phyloP scores from a whole-genome alignment of 2,888 invertebrate species.

The Heliconius ethilla region DNA sequence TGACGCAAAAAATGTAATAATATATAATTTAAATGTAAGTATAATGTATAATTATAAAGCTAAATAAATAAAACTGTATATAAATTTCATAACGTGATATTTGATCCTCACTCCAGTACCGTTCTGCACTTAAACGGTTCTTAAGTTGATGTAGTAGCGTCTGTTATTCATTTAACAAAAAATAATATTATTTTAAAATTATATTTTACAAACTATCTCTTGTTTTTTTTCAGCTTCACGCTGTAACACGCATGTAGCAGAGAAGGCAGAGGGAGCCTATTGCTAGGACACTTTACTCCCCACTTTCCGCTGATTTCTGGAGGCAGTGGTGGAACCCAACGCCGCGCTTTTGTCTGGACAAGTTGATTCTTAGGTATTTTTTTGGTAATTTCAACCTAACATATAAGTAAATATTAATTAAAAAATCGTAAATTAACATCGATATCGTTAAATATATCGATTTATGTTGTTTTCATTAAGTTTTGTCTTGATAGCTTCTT shows the following conservation, averaged over 20 bases:
- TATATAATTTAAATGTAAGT: too few relatives aligned
- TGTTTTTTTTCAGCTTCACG: too few relatives aligned
- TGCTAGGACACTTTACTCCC: too few relatives aligned
- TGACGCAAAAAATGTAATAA: too few relatives aligned
- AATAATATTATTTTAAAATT: too few relatives aligned
- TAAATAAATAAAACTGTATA: neutral
- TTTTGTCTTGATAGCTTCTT: neutral
- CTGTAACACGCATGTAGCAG: too few relatives aligned
- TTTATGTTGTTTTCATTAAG: slow-evolving; percentile 9
- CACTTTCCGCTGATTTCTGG: too few relatives aligned
- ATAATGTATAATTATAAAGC: neutral
- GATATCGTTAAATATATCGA: slow-evolving; percentile 19
- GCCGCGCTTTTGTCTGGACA: too few relatives aligned
- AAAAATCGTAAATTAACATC: neutral
- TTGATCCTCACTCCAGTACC: neutral
- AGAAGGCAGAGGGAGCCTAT: too few relatives aligned
- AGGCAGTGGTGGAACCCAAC: too few relatives aligned
- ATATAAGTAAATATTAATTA: neutral
- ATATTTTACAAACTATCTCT: too few relatives aligned
- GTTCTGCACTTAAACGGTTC: neutral
- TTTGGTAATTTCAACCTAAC: neutral
- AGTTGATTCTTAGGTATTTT: neutral
- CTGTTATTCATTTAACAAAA: neutral
- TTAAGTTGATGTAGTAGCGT: neutral
- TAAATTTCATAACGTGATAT: neutral